Conservation (phyloP, 2,113 vertebrate species). For the Seriola dumerili region DNA sequence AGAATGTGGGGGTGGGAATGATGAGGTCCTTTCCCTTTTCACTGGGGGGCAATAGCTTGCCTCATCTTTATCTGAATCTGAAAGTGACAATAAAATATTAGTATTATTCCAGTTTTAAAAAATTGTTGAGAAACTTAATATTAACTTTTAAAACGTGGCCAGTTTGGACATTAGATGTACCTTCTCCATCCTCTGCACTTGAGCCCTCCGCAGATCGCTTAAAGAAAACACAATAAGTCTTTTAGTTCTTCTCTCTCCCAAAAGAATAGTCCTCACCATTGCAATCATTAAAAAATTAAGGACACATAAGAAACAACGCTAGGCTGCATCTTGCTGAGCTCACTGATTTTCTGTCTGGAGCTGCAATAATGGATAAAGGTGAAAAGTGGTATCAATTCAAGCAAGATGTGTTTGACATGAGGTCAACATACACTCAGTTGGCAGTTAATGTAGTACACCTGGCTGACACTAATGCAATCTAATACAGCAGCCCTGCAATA, state of each 20-base stretch:
- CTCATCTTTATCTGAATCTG: slow-evolving; percentile 97
- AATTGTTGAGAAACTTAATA: neutral
- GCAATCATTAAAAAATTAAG: neutral
- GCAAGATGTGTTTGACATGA: slow-evolving; percentile 1
- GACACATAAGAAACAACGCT: neutral
- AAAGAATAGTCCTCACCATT: neutral
- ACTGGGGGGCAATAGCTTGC: slow-evolving; percentile 93
- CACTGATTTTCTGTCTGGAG: neutral
- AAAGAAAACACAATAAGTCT: slow-evolving; percentile 62
- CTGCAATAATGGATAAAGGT: neutral
- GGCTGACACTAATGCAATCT: neutral
- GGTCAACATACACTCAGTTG: neutral
- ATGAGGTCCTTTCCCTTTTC: slow-evolving; percentile 96
- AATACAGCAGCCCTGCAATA: neutral
- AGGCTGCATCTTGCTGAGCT: neutral
- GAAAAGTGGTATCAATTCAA: neutral
- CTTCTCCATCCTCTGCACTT: slow-evolving; percentile 96
- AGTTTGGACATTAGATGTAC: slow-evolving; percentile 77
- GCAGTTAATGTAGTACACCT: neutral
- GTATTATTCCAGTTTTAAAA: neutral
- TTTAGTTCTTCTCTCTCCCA: neutral
- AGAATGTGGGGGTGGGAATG: slow-evolving; percentile 94
- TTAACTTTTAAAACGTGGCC: neutral
- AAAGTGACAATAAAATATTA: slow-evolving; percentile 33
- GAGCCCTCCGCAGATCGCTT: slow-evolving; percentile 96